Percentiles rank a stretch among this genome's conserved stretches.
Conservation (phyloP, 2,113 vertebrate species). For the Osmerus mordax region DNA sequence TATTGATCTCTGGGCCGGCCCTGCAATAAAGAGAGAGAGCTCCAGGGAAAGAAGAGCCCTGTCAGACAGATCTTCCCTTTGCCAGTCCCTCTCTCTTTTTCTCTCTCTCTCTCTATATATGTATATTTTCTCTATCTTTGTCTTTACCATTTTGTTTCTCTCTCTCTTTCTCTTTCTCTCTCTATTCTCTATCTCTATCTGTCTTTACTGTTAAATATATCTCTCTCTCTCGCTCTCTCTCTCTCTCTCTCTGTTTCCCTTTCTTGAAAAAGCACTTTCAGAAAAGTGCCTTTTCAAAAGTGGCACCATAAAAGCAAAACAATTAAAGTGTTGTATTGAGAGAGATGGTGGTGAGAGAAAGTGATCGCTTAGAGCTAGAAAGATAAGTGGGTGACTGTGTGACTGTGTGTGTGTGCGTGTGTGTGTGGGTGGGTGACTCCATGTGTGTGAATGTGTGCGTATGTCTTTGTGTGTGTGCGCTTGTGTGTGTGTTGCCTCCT, state of each 20-base stretch:
- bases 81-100: background rate
- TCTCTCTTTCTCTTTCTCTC: background rate
- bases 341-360: background rate
- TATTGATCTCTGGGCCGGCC: conserved; percentile 45
- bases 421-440: background rate
- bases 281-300: conserved; percentile 13
- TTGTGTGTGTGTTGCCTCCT: conserved; percentile 12
- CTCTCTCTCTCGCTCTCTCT: background rate
- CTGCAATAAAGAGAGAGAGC: conserved; percentile 21
- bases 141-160: background rate
- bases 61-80: background rate
- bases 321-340: conserved; percentile 39
- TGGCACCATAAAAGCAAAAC: conserved; percentile 44
- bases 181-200: background rate
- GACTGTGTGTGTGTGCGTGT: conserved; percentile 4
- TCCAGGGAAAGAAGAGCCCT: background rate
- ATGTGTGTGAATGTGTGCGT: background rate
- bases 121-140: no score
- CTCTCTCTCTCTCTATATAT: no score
- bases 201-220: background rate
- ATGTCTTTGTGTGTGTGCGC: background rate
- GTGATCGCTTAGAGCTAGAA: background rate
- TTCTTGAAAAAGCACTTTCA: no score
- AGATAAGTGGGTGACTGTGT: background rate
- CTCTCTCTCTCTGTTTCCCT: background rate